phyloP scores from a whole-genome alignment of 1,140 invertebrate species.

The Apis dorsata region DNA sequence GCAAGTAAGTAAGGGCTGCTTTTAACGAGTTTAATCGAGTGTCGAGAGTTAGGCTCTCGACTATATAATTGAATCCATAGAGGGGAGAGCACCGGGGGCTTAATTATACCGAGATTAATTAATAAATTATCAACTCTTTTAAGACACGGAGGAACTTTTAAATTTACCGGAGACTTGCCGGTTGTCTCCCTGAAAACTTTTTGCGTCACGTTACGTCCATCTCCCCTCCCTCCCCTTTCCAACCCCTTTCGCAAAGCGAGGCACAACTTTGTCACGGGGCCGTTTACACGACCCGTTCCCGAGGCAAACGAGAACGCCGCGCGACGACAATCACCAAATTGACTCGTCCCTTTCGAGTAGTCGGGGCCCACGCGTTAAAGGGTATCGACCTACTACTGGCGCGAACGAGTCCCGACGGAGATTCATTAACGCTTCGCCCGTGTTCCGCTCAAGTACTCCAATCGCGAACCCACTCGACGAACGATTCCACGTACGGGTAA shows the following conservation, averaged over 20 bases:
- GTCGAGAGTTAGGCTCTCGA: neutral
- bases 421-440: constrained; percentile 67
- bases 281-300: neutral
- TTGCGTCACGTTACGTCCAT: neutral
- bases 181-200: neutral
- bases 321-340: constrained; percentile 45
- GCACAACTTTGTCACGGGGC: neutral
- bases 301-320: neutral
- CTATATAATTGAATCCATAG: constrained; percentile 36
- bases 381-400: constrained; percentile 53
- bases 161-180: neutral
- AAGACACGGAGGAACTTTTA: constrained; percentile 16
- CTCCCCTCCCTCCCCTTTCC: neutral
- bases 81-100: neutral
- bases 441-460: constrained; percentile 67
- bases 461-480: constrained; percentile 68
- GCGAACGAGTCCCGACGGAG: constrained; percentile 61
- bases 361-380: constrained; percentile 29
- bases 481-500: constrained; percentile 59
- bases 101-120: constrained; percentile 37
- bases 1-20: neutral
- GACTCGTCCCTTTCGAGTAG: constrained; percentile 51
- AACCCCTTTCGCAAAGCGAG: neutral
- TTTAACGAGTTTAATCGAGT: constrained; percentile 40
- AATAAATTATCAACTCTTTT: constrained; percentile 25